Conservation (phyloP, 2,888 invertebrate species). For the Drosophila crucigera region DNA sequence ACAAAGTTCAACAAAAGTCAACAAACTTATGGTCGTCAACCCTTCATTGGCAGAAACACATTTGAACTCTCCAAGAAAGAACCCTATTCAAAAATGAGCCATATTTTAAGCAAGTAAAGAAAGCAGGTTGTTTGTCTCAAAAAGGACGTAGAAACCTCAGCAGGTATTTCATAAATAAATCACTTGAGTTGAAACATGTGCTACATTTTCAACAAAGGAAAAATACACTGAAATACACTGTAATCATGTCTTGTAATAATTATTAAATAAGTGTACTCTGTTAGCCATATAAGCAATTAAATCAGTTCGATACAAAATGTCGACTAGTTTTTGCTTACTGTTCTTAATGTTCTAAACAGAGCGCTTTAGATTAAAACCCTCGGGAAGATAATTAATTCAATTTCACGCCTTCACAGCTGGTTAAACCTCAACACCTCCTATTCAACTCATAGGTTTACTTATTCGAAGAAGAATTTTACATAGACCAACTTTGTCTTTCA, state of each 20-base stretch:
- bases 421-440: too few relatives aligned
- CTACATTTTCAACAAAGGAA: not conserved
- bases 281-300: not conserved
- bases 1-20: not conserved
- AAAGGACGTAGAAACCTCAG: not conserved
- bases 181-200: not conserved
- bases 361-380: not conserved
- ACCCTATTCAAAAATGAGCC: not conserved
- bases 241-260: not conserved
- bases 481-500: too few relatives aligned
- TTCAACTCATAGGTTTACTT: not conserved
- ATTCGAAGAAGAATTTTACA: not conserved
- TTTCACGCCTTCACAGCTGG: not conserved
- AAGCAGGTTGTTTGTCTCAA: not conserved
- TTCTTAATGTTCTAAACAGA: not conserved
- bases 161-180: not conserved
- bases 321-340: not conserved
- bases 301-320: not conserved
- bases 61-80: not conserved
- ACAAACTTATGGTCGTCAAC: not conserved
- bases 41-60: not conserved
- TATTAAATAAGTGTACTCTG: not conserved
- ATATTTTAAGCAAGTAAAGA: not conserved
- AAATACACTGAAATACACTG: not conserved
- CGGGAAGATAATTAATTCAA: not conserved